Percentiles rank a stretch among this genome's conserved stretches.
Evolutionary conservation across 2,888 invertebrate species (phyloP).

Genomic region (Melanostoma mellinum): DNA sequence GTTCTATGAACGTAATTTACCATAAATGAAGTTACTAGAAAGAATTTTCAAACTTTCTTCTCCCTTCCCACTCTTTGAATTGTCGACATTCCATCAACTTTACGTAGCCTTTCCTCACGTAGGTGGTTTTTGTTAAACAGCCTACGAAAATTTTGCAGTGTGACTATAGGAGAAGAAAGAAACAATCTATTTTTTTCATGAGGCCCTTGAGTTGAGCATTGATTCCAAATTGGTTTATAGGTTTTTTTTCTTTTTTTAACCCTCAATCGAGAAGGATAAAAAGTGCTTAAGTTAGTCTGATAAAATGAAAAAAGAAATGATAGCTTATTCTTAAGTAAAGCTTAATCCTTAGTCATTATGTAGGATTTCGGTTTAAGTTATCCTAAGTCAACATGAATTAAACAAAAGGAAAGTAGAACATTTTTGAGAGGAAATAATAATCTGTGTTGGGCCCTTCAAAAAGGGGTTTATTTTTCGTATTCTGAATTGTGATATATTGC

Average conservation of each 20-base stretch:
- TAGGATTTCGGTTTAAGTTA: background rate
- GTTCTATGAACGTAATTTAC: conserved; percentile 34
- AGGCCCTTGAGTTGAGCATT: conserved; percentile 16
- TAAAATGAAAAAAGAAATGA: conserved; percentile 2
- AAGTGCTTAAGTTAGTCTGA: conserved; percentile 4
- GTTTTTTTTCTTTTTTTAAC: too few relatives aligned
- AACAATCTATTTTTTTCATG: background rate
- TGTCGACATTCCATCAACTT: background rate
- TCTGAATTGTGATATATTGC: too few relatives aligned
- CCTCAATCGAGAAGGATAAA: too few relatives aligned
- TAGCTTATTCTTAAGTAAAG: conserved; percentile 22
- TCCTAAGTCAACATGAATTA: background rate
- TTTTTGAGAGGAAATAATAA: too few relatives aligned
- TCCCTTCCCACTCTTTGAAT: too few relatives aligned
- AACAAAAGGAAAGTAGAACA: too few relatives aligned
- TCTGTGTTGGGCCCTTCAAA: too few relatives aligned
- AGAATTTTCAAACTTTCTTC: conserved; percentile 22
- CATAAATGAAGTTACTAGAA: conserved; percentile 50
- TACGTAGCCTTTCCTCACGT: background rate
- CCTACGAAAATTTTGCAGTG: conserved; percentile 3
- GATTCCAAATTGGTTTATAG: background rate
- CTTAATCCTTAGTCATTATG: conserved; percentile 27
- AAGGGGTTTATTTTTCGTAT: too few relatives aligned
- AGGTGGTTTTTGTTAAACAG: conserved; percentile 8
- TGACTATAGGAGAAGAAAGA: background rate